phyloP scores from a whole-genome alignment of 1,140 invertebrate species.

The Dreissena polymorpha region DNA sequence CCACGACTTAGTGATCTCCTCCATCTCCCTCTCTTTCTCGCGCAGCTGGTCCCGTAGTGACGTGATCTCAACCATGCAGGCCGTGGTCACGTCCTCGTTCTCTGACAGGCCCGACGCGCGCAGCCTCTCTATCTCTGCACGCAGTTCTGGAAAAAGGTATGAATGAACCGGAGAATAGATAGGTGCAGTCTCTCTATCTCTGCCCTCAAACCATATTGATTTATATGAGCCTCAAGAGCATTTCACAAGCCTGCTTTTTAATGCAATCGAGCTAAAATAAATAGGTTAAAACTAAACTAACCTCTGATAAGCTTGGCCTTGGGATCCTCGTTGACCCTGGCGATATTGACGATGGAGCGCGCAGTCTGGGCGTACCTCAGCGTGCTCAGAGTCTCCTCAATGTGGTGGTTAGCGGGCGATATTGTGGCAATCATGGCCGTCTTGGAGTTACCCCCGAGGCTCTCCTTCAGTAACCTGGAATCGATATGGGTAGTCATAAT shows the following conservation, averaged over 20 bases:
- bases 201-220: too few species aligned
- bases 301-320: conserved; percentile 98
- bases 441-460: conserved; percentile 95
- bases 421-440: conserved; percentile 93
- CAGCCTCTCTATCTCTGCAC: conserved; percentile 86
- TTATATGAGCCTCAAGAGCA: too few species aligned
- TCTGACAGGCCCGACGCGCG: conserved; percentile 82
- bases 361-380: conserved; percentile 84
- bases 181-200: too few species aligned
- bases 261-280: too few species aligned
- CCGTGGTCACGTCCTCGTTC: conserved; percentile 78
- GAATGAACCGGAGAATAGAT: too few species aligned
- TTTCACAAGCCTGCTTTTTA: too few species aligned
- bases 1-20: conserved; percentile 81
- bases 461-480: conserved; percentile 90
- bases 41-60: conserved; percentile 71
- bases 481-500: not conserved
- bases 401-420: conserved; percentile 86
- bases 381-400: conserved; percentile 91
- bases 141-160: conserved; percentile 81
- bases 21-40: conserved; percentile 84
- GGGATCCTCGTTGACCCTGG: conserved; percentile 83
- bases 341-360: conserved; percentile 77
- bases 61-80: conserved; percentile 67
- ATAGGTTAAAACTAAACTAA: conserved; percentile 51